Evolutionary conservation across 2,888 invertebrate genomes (phyloP).

Genomic region (Hedychridium roseum): DNA sequence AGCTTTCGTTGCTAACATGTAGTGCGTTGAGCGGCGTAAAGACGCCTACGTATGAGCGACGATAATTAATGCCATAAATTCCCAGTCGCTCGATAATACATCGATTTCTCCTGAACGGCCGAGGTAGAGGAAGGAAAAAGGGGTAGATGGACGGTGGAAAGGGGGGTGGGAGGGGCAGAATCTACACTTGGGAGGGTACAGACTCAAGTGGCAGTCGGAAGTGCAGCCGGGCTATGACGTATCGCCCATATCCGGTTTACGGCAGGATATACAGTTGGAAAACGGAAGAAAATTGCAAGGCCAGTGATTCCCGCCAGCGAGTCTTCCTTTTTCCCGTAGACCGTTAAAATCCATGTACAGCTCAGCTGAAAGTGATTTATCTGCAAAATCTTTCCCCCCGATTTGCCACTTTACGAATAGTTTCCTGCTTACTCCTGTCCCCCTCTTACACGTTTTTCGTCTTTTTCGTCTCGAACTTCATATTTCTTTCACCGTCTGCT

Average conservation of each 20-base stretch:
- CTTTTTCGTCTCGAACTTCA: too few relatives aligned
- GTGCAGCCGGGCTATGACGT: conserved; percentile 51
- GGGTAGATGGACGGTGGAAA: background rate
- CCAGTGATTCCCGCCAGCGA: too few relatives aligned
- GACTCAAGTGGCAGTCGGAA: conserved; percentile 49
- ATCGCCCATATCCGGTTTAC: conserved; percentile 52
- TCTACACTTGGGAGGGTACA: conserved; percentile 28
- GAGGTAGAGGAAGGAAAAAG: background rate
- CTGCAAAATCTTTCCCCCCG: conserved; percentile 25
- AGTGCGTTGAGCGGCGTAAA: too few relatives aligned
- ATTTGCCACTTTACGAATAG: too few relatives aligned
- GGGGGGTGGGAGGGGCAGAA: background rate
- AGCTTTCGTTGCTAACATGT: too few relatives aligned
- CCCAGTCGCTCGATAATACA: conserved; percentile 39
- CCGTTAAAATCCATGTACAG: conserved; percentile 1
- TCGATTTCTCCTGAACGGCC: too few relatives aligned
- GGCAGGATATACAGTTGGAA: too few relatives aligned
- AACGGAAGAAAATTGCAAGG: too few relatives aligned
- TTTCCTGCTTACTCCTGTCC: too few relatives aligned
- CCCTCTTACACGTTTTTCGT: too few relatives aligned
- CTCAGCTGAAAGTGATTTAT: conserved; percentile 36
- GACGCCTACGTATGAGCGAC: conserved; percentile 10
- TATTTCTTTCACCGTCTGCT: too few relatives aligned
- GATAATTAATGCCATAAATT: conserved; percentile 49
- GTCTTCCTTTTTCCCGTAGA: too few relatives aligned